Evolutionary conservation across 2,113 vertebrate genomes (phyloP).

Genomic region (Rana temporaria): DNA sequence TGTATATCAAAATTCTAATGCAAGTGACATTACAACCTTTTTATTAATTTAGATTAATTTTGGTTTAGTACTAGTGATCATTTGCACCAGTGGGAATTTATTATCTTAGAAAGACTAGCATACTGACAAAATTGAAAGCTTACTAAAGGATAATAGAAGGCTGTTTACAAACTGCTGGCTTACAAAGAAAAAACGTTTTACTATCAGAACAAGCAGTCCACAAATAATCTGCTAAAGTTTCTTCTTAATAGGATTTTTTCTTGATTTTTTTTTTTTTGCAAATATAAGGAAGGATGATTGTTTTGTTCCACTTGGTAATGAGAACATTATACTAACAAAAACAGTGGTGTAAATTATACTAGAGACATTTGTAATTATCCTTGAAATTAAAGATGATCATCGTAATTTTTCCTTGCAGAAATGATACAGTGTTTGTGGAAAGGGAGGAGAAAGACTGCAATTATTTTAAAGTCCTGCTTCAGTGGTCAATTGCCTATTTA

Average conservation of each 20-base stretch:
- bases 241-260: neutral
- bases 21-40: too few species aligned
- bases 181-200: neutral
- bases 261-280: neutral
- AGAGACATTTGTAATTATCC: conserved; percentile 55
- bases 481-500: conserved; percentile 42
- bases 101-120: conserved; percentile 4
- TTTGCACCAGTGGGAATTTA: neutral
- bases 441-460: conserved; percentile 29
- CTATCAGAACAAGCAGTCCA: neutral
- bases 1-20: too few species aligned
- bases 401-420: conserved; percentile 47
- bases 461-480: conserved; percentile 45
- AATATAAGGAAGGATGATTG: conserved; percentile 30
- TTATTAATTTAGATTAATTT: too few species aligned
- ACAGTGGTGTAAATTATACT: conserved; percentile 52
- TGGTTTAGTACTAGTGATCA: neutral
- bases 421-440: conserved; percentile 36
- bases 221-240: neutral
- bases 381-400: conserved; percentile 56
- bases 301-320: conserved; percentile 52
- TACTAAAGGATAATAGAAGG: neutral
- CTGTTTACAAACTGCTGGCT: neutral
- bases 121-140: neutral
- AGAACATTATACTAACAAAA: conserved; percentile 52